Evolutionary conservation across 2,113 vertebrate genomes (phyloP).

Genomic region (Scatophagus argus): DNA sequence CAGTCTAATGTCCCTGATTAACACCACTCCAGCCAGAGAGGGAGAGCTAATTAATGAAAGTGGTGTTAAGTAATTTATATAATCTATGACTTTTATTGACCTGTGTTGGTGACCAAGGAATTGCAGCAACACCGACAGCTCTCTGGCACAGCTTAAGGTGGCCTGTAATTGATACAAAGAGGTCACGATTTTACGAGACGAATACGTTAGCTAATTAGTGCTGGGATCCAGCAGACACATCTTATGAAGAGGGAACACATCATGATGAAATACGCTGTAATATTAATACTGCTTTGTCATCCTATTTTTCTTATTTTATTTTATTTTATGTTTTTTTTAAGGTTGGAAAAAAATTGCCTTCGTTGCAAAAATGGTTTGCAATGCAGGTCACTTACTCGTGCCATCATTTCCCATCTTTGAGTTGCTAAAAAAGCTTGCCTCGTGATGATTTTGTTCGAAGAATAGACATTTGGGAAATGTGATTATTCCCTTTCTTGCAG

Average conservation of each 20-base stretch:
- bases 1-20: constrained; percentile 51
- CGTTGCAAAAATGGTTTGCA: constrained; percentile 31
- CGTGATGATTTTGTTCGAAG: constrained; percentile 9
- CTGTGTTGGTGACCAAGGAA: constrained; percentile 58
- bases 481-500: background rate
- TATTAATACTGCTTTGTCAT: constrained; percentile 62
- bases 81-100: constrained; percentile 69
- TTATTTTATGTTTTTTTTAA: too few relatives aligned
- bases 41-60: constrained; percentile 66
- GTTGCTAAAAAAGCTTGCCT: background rate
- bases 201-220: constrained; percentile 69
- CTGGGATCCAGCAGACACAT: constrained; percentile 53
- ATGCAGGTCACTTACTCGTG: background rate
- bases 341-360: too few relatives aligned
- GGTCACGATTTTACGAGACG: constrained; percentile 54
- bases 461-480: constrained; percentile 1
- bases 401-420: constrained; percentile 14
- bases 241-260: constrained; percentile 29
- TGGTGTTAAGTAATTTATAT: constrained; percentile 62
- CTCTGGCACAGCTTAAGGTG: constrained; percentile 45
- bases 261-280: constrained; percentile 45
- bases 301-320: constrained; percentile 46
- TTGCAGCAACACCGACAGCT: constrained; percentile 44
- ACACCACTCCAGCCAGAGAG: constrained; percentile 32
- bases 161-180: constrained; percentile 51